Evolutionary conservation across 2,797 vertebrate species (phyloP), one percentile per base, ranked within the genome.

Genomic region (Sebastes aleutianus): DNA sequence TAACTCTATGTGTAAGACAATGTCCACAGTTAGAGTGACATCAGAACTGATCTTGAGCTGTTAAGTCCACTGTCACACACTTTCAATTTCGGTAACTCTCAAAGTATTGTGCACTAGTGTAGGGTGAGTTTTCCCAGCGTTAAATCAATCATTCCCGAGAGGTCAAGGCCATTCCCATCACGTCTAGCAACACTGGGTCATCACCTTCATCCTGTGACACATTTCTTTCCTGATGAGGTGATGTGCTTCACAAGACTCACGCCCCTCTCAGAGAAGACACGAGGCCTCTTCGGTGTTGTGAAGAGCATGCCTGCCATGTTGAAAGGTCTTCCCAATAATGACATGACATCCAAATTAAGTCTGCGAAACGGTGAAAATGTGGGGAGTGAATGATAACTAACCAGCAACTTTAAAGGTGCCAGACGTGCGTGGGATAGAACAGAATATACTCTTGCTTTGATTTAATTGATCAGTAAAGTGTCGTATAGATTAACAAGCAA

Each of bases 241-340:
- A 80, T 79, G 73, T 65, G 57, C 57, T 59, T 70, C 68, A 64
- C 66, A 69, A 34, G 65, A 86, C 56, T 79, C 29, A 2, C 53
- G 16, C 39, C 54, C 76, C 74, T 77, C 58, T 79, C 39, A 84
- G 75, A 50, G 47, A 31, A 78, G 36, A 82, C 67, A 59, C 1
- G 5, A 87, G 85, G 82, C 76, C 71, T 84, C 74, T 22, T 14
- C 72, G 22, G 18, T n/a, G 50, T 8, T 76, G 26, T 77, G 72
- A 85, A 76, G 71, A 86, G 76, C 83, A 74, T 1, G 26, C 14
- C 82, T 87, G 80, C 77, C 70, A 77, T 56, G 66, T 53, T 57
- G 31, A 88, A 89, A 87, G 76, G 78, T 86, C 73, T 81, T 77
- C 57, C 57, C 73, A 85, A 82, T 88, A 86, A 90, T 89, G 74